phyloP scores from a whole-genome alignment of 35 echinoderm and acorn worm species.

The Ptychodera flava region DNA sequence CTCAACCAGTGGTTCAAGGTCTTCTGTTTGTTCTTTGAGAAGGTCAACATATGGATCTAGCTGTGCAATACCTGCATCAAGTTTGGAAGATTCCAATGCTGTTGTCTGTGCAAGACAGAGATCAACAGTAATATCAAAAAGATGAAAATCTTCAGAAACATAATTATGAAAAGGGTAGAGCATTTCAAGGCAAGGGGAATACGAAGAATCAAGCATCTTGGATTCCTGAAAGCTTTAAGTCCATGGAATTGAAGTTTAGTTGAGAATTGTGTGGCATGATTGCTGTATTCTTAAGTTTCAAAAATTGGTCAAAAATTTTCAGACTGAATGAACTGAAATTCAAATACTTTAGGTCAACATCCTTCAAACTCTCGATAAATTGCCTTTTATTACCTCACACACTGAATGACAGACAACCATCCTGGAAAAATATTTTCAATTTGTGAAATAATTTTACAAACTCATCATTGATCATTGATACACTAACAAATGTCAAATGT shows the following conservation, averaged over 20 bases:
- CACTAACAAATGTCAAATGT: too few relatives aligned
- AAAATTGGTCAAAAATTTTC: neutral
- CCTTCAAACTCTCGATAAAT: too few relatives aligned
- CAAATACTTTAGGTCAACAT: too few relatives aligned
- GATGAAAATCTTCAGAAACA: neutral
- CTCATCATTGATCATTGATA: too few relatives aligned
- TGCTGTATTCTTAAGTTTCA: neutral
- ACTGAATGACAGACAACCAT: too few relatives aligned
- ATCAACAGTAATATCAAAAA: neutral
- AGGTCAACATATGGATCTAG: constrained; percentile 3
- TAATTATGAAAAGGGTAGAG: too few relatives aligned
- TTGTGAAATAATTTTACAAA: too few relatives aligned
- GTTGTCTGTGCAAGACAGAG: neutral
- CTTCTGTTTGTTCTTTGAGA: neutral
- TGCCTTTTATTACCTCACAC: too few relatives aligned
- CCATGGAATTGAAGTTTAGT: neutral
- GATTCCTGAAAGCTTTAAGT: neutral
- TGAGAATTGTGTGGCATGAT: neutral
- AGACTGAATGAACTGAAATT: too few relatives aligned
- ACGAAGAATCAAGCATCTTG: too few relatives aligned
- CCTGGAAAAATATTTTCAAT: too few relatives aligned
- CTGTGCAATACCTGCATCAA: constrained; percentile 3
- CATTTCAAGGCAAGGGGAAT: too few relatives aligned
- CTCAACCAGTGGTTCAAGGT: neutral
- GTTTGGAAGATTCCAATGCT: neutral